Base-by-base conservation (phyloP, 2,888 invertebrate genomes). In the Sepioteuthis lessoniana region DNA sequence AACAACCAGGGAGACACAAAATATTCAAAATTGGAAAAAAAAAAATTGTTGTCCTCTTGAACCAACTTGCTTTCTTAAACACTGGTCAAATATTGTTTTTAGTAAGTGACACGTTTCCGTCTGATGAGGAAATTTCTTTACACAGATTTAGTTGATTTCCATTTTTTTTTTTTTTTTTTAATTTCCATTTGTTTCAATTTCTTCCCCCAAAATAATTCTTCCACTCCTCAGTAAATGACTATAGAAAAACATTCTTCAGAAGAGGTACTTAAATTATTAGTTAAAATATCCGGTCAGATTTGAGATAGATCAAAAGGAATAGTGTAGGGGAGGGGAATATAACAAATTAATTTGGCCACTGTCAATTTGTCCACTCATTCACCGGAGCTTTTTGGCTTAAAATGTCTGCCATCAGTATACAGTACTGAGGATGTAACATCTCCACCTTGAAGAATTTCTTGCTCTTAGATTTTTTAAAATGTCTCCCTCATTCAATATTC, bases 31-130 rank as follows among this genome's bases (percentile, higher is more conserved):
- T 76, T 76, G n/a, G n/a, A 76, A 76, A n/a, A 76, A 76, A n/a
- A 76, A 2, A 60, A 76, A n/a, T n/a, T n/a, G 35, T 16, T n/a
- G 76, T 76, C 76, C n/a, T 76, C 76, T 76, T 76, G 76, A 76
- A 76, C 76, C 76, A n/a, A 76, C 76, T n/a, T 76, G n/a, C 76
- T 76, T 76, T 13, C 76, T 76, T 76, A 76, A 76, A 76, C 76
- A 76, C 76, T 13, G 76, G 76, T 76, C 76, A 76, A 76, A 76
- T n/a, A 76, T 76, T 76, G 76, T 76, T 76, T 76, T 76, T 76
- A 76, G 76, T 76, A 76, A 76, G 76, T 76, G 76, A 76, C 76
- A 76, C 76, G 76, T 76, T 76, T 76, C 76, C 76, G n/a, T n/a
- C n/a, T 76, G 76, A 76, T 16, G 76, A n/a, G 76, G 76, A 76